Evolutionary conservation across 2,888 invertebrate species (phyloP), one percentile per base, ranked within the genome.

Genomic region (Calliopum simillimum): DNA sequence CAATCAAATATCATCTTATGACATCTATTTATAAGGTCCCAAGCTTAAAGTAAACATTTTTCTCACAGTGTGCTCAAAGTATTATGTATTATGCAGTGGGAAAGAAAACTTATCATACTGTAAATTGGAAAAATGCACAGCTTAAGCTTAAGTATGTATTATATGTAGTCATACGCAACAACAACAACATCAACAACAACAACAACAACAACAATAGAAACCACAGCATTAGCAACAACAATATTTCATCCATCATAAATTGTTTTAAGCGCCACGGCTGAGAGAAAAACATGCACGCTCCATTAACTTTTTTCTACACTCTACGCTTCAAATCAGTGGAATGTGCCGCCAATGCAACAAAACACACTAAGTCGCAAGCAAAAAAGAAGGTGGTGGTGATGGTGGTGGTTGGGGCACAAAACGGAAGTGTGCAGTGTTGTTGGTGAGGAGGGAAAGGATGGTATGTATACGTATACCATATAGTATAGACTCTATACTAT

Each of bases 191-290:
- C 61, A 25, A 51, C 41, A 33, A 51, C 62, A 71, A 59, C 63
- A 43, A 33, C 72, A 68, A 14, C 62, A 59, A 56, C 70, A 53
- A 58, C 68, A 69, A 59, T 51, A 68, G 64, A 46, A 67, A 51
- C 51, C 44, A 12, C 13, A 55, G 13, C 51, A 49, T 21, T 14
- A 41, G 33, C 33, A 49, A 19, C 43, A 55, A 51, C 65, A 65
- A 23, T 23, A 46, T 81, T 81, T 73, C 78, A 81, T 80, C 78
- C 82, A 80, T 80, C 83, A 81, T 84, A 83, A 84, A 85, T 83
- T 81, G 81, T 82, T 79, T 81, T 85, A 84, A 85, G 85, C 85
- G 85, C 85, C 85, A 84, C 79, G 82, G 83, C 81, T 84, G 82
- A 84, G 79, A 79, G 82, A 81, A 82, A 83, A 85, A 83, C 84